Conservation (phyloP, 2,888 invertebrate genomes). For the Cyrtodaria siliqua region DNA sequence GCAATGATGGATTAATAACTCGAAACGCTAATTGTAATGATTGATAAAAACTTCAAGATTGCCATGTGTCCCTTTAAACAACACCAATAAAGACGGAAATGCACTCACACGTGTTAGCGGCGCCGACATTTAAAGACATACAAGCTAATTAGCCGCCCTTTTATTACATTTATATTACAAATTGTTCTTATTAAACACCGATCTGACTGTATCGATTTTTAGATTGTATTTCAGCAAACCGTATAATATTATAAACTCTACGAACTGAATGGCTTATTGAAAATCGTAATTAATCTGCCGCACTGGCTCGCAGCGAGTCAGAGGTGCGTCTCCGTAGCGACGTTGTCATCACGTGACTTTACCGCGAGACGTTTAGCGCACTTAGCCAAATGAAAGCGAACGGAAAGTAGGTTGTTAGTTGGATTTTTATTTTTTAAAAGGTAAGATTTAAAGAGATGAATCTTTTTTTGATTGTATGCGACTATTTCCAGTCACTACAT, state of each 20-base stretch:
- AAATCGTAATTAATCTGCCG: conserved; percentile 52
- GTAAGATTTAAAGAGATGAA: neutral
- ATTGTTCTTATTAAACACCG: conserved; percentile 18
- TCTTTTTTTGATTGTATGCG: no score
- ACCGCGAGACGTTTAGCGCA: conserved; percentile 33
- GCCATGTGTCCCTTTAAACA: no score
- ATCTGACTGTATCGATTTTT: conserved; percentile 40
- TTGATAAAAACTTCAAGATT: no score
- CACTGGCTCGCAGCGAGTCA: conserved; percentile 33
- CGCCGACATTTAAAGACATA: no score
- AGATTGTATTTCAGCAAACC: conserved; percentile 48
- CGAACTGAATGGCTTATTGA: conserved; percentile 26
- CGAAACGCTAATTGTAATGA: no score
- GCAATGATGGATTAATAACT: no score
- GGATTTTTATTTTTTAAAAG: conserved; percentile 12
- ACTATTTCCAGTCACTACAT: no score
- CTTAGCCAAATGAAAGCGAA: conserved; percentile 6
- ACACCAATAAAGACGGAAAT: no score
- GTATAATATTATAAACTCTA: conserved; percentile 46
- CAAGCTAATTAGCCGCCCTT: no score
- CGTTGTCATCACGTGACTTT: conserved; percentile 76
- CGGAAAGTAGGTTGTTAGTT: conserved; percentile 3
- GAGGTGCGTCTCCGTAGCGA: conserved; percentile 72
- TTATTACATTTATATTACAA: no score
- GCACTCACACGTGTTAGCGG: no score